A percentile compares a stretch with the other conserved stretches of the same genome.
These are phyloP conservation scores for Trissoscelio sp. DNA, from an alignment of 2,888 invertebrate genomes.

Conservation along the genomic window DNA sequence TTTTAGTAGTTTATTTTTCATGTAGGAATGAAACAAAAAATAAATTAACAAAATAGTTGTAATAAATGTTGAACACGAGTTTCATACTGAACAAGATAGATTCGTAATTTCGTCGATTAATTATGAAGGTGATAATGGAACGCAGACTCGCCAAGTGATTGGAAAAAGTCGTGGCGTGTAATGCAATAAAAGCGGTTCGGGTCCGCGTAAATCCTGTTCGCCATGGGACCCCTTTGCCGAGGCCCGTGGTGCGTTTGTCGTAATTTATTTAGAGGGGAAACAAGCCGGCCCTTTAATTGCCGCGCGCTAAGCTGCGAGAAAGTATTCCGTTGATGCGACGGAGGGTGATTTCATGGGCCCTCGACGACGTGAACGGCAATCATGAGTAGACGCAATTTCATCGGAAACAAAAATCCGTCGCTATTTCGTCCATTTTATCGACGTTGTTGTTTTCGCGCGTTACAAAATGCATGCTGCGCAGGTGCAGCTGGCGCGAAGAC, in stretches of 20 bases:
- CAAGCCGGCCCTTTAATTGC: constrained; percentile 79
- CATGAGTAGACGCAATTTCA: constrained; percentile 57
- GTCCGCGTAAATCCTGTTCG: constrained; percentile 77
- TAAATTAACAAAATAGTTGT: no score
- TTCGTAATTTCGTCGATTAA: constrained; percentile 27
- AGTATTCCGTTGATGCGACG: constrained; percentile 74
- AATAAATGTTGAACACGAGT: no score
- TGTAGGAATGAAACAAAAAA: no score
- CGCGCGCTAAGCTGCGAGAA: constrained; percentile 77
- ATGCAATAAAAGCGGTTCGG: constrained; percentile 79
- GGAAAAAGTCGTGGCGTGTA: constrained; percentile 78
- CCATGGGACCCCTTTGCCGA: constrained; percentile 72
- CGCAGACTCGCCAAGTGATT: constrained; percentile 48
- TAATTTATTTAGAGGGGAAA: constrained; percentile 77
- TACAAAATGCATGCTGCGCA: constrained; percentile 37
- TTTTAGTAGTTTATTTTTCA: no score
- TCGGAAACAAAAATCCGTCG: constrained; percentile 9
- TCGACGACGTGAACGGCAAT: constrained; percentile 62
- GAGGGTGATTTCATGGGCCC: constrained; percentile 69
- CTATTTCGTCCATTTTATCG: constrained; percentile 39
- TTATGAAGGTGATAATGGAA: constrained; percentile 53
- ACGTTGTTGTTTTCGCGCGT: constrained; percentile 12
- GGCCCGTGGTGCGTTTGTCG: constrained; percentile 69
- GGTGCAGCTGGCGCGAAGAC: constrained; percentile 45
- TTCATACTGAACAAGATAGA: no score